phyloP scores from a whole-genome alignment of 2,113 vertebrate species.

The Aramus guarauna region DNA sequence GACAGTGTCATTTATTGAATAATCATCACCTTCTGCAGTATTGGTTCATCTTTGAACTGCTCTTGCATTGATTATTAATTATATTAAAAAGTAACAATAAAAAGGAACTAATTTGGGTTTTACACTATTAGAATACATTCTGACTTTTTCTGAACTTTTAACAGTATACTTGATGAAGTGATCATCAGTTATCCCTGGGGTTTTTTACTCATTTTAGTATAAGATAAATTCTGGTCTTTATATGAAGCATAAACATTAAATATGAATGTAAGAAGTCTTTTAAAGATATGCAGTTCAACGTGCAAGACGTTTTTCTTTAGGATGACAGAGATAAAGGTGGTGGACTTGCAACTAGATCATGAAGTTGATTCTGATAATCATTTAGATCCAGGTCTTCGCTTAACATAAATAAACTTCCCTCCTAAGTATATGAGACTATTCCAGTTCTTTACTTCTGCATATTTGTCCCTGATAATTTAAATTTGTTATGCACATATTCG shows the following conservation, averaged over 20 bases:
- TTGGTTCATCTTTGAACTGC: neutral
- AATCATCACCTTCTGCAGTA: neutral
- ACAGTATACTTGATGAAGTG: accelerated
- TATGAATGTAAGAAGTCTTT: neutral
- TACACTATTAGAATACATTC: neutral
- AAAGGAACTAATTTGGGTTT: neutral
- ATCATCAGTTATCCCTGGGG: neutral
- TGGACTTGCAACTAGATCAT: neutral
- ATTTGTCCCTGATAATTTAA: neutral
- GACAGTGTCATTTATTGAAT: neutral
- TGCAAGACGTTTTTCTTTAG: neutral
- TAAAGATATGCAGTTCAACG: neutral
- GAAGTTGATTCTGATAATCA: neutral
- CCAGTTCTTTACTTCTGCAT: neutral
- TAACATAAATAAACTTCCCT: neutral
- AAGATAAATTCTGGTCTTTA: neutral
- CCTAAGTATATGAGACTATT: neutral
- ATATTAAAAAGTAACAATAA: neutral
- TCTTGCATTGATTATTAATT: neutral
- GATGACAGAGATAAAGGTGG: neutral
- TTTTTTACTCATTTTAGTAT: neutral
- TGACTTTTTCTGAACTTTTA: neutral
- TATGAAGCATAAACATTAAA: neutral
- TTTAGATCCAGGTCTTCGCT: neutral
- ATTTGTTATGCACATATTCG: neutral